phyloP scores from a whole-genome alignment of 2,113 vertebrate genomes.

The Poecilia latipinna region DNA sequence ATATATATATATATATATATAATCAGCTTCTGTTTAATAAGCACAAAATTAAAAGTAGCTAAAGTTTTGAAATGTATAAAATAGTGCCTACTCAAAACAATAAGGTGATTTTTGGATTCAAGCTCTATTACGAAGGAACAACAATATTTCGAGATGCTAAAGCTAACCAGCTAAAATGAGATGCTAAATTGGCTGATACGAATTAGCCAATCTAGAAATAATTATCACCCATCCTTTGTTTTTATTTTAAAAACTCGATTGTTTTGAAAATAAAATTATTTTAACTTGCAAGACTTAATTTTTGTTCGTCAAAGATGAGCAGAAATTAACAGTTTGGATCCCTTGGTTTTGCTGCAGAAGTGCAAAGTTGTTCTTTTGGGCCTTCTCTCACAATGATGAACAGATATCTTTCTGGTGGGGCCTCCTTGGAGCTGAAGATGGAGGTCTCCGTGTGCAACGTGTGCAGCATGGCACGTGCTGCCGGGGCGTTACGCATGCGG shows the following conservation, averaged over 20 bases:
- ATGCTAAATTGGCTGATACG: too few species aligned
- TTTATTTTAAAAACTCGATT: too few species aligned
- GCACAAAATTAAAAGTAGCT: neutral
- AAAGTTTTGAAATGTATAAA: neutral
- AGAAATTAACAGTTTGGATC: too few species aligned
- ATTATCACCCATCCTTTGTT: too few species aligned
- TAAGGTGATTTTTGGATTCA: neutral
- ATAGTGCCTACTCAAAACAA: neutral
- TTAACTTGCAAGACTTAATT: too few species aligned
- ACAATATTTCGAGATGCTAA: neutral
- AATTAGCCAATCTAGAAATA: too few species aligned
- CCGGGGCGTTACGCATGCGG: conserved; percentile 78
- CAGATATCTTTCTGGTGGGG: conserved; percentile 86
- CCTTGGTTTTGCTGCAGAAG: too few species aligned
- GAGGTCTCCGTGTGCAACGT: conserved; percentile 79
- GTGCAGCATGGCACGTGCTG: conserved; percentile 75
- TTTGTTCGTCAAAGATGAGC: too few species aligned
- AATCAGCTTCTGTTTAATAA: neutral
- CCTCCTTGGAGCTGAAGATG: conserved; percentile 74
- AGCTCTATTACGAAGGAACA: neutral
- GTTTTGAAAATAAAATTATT: too few species aligned
- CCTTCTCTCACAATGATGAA: conserved; percentile 82
- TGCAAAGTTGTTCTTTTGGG: neutral
- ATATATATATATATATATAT: too few species aligned
- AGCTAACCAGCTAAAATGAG: too few species aligned